Conservation (phyloP, 2,113 vertebrate species). For the Nestor notabilis region DNA sequence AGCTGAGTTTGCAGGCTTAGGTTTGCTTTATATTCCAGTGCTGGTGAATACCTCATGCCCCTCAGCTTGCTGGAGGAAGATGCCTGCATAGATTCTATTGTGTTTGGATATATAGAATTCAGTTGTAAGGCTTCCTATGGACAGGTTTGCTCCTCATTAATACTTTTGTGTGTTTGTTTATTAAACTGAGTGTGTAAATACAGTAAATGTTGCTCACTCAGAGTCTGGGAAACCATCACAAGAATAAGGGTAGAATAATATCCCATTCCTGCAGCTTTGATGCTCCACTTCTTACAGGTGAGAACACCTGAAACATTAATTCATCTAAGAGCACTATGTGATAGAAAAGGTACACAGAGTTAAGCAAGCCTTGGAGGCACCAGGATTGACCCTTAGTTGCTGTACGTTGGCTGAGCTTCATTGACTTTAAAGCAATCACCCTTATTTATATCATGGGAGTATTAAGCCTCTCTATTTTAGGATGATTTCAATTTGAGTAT, state of each 20-base stretch:
- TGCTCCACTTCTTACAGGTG: not conserved
- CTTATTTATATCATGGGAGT: not conserved
- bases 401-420: not conserved
- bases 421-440: not conserved
- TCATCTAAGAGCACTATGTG: not conserved
- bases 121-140: not conserved
- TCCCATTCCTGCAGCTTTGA: not conserved
- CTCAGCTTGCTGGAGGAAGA: not conserved
- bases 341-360: not conserved
- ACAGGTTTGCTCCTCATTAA: not conserved
- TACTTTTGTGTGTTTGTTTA: not conserved
- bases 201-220: not conserved
- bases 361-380: constrained; percentile 27
- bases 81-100: too few relatives aligned
- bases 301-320: not conserved
- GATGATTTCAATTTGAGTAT: not conserved
- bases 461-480: not conserved
- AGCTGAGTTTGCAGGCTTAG: not conserved
- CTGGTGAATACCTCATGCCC: not conserved
- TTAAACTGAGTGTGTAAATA: not conserved
- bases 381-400: constrained; percentile 5
- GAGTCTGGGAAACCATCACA: not conserved
- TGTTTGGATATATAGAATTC: not conserved
- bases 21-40: not conserved
- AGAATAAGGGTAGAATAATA: not conserved